Evolutionary conservation across 2,888 invertebrate genomes (phyloP).

Genomic region (Aelia acuminata): DNA sequence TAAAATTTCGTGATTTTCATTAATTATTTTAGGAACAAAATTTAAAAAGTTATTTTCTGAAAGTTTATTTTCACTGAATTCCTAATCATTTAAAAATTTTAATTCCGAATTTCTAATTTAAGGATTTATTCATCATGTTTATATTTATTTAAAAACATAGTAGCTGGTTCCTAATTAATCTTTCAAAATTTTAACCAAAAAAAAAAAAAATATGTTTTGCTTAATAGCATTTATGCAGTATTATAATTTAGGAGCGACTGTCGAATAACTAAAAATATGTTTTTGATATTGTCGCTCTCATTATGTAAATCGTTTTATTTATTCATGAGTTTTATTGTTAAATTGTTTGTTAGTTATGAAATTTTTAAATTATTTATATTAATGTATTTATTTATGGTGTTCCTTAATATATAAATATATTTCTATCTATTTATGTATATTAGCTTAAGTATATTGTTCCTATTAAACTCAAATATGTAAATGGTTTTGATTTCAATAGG

Average conservation of each 20-base stretch:
- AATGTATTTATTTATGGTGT: background rate
- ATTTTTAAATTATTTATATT: background rate
- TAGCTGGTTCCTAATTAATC: background rate
- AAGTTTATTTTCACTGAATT: background rate
- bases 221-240: background rate
- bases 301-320: conserved; percentile 41
- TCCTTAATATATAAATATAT: conserved; percentile 17
- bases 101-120: background rate
- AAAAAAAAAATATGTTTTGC: no score
- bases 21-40: background rate
- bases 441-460: conserved; percentile 27
- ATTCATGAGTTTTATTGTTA: conserved; percentile 20
- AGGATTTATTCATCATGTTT: background rate
- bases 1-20: background rate
- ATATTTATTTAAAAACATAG: background rate
- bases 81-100: background rate
- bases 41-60: no score
- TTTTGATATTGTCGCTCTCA: conserved; percentile 16
- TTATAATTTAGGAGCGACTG: background rate
- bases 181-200: background rate
- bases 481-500: background rate
- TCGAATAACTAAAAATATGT: background rate
- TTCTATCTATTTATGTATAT: background rate
- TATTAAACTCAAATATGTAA: background rate
- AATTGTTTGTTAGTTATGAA: conserved; percentile 7